phyloP scores from a whole-genome alignment of 2,113 vertebrate genomes.

The Sula dactylatra region DNA sequence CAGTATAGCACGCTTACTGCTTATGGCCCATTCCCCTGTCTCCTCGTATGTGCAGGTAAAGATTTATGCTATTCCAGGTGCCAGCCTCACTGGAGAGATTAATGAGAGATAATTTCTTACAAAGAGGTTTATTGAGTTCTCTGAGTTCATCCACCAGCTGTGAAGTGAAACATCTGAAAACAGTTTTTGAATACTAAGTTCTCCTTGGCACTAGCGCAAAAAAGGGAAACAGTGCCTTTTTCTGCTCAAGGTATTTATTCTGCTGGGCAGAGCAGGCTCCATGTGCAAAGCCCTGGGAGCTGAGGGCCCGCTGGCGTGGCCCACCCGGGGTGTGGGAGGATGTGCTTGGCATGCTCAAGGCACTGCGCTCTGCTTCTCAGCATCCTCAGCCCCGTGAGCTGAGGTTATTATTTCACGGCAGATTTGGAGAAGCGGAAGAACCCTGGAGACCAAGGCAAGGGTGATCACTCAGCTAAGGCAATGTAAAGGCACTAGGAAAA shows the following conservation, averaged over 20 bases:
- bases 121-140: conserved; percentile 60
- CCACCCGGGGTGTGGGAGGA: neutral
- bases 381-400: neutral
- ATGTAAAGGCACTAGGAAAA: neutral
- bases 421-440: neutral
- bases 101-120: conserved; percentile 58
- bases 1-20: neutral
- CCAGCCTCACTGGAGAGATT: conserved; percentile 28
- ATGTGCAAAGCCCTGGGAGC: neutral
- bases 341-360: neutral
- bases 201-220: neutral
- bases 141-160: conserved; percentile 43
- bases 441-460: neutral
- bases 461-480: neutral
- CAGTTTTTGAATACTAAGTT: conserved; percentile 46
- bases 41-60: neutral
- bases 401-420: neutral
- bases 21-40: neutral
- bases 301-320: neutral
- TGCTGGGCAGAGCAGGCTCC: neutral
- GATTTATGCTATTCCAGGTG: conserved; percentile 29
- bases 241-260: neutral
- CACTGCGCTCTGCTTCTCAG: accelerated
- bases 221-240: conserved; percentile 10
- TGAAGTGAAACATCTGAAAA: conserved; percentile 57